A percentile compares a stretch with the other conserved stretches of the same genome.
phyloP scores from a whole-genome alignment of 2,888 invertebrate genomes.

The Dryobota labecula region DNA sequence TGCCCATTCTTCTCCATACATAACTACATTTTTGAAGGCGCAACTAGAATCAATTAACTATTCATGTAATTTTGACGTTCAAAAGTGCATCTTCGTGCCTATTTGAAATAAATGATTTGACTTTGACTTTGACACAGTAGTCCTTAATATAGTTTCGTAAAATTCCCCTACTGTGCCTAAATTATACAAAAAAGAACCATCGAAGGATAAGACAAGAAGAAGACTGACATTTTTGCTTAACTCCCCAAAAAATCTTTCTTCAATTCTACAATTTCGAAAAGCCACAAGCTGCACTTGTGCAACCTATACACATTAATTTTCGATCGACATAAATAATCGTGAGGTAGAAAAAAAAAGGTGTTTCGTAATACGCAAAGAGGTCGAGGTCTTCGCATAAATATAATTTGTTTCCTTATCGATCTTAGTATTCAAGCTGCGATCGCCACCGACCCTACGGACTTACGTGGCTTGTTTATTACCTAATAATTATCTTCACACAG shows the following conservation, averaged over 20 bases:
- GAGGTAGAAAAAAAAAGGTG: conserved; percentile 56
- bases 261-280: background rate
- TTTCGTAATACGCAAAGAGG: conserved; percentile 86
- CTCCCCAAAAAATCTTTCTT: background rate
- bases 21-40: too few relatives aligned
- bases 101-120: too few relatives aligned
- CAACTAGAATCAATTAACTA: too few relatives aligned
- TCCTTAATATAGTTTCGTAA: too few relatives aligned
- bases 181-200: background rate
- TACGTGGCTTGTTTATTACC: conserved; percentile 85
- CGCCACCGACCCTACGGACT: conserved; percentile 77
- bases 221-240: background rate
- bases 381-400: conserved; percentile 80
- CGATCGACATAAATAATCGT: conserved; percentile 32
- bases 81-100: too few relatives aligned
- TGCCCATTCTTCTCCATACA: too few relatives aligned
- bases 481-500: conserved; percentile 76
- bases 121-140: too few relatives aligned
- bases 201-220: background rate
- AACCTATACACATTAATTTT: background rate
- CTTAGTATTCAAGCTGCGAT: conserved; percentile 81
- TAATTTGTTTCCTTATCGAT: conserved; percentile 83
- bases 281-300: background rate
- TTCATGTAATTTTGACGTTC: too few relatives aligned
- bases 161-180: background rate